Evolutionary conservation across 1,140 invertebrate species (phyloP), one percentile per base, ranked within the genome.

Genomic region (Araneus ventricosus): DNA sequence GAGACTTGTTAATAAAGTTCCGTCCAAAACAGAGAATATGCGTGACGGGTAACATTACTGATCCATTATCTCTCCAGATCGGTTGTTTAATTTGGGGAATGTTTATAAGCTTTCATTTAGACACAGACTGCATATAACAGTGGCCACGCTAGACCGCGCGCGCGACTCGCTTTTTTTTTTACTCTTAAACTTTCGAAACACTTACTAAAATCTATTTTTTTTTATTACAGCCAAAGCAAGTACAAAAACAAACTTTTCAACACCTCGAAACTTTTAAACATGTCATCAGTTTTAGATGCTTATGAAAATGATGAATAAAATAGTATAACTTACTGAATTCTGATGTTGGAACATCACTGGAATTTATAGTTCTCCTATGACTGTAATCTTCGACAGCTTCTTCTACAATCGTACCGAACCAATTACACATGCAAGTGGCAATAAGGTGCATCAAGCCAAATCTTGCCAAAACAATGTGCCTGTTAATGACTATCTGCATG

Each of bases 361-460:
- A 39, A 20, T n/a, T 30, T 45, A 82, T 24, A 30, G 34, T 52
- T 37, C 27, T 79, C 6, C 37, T 86, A 61, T 94, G 63, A 75
- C 88, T 79, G 79, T 93, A 94, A 63, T 94, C 93, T 67, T 97
- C 96, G 14, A 97, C 95, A 1, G 96, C 97, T 95, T 97, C 97
- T 91, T 97, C 95, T 4, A 97, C 96, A 88, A 97, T 97, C 20
- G 97, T 97, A 94, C 96, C 96, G 24, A 97, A 95, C 97, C 97
- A 97, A 94, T 97, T 97, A 94, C 97, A 97, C 3, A 97, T 95
- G 94, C 97, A 97, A 86, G 97, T 96, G 0, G 97, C 96, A 59
- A 97, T 97, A 94, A 97, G 97, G 94, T 97, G 97, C 97, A 97
- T 97, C 45, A 97, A 95, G 6, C 96, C 97, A 94, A 97, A 97